phyloP scores from a whole-genome alignment of 2,888 invertebrate species.

The Pterostichus madidus region DNA sequence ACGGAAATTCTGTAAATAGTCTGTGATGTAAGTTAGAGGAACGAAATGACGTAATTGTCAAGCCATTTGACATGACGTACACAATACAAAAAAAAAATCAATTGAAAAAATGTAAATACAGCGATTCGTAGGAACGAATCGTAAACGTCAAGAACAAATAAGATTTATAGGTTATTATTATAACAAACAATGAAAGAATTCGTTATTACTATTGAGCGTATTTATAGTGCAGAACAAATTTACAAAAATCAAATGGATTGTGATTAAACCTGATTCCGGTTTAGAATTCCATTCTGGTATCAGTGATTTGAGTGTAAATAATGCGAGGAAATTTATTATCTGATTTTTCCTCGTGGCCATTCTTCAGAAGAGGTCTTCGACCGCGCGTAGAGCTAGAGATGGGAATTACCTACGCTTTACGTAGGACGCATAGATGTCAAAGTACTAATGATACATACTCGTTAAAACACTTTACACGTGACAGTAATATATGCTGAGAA shows the following conservation, averaged over 20 bases:
- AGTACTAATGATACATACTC: slow-evolving; percentile 46
- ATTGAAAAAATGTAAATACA: not conserved
- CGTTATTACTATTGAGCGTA: too few relatives aligned
- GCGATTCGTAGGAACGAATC: not conserved
- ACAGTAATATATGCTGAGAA: slow-evolving; percentile 5
- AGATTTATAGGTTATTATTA: slow-evolving; percentile 3
- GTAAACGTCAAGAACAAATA: slow-evolving; percentile 16
- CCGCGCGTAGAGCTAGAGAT: not conserved
- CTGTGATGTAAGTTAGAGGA: too few relatives aligned
- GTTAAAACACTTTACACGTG: slow-evolving; percentile 40
- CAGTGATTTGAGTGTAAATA: slow-evolving; percentile 5
- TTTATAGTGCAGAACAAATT: too few relatives aligned
- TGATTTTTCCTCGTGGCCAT: slow-evolving; percentile 19
- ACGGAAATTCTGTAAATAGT: too few relatives aligned
- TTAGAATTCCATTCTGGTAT: slow-evolving; percentile 22
- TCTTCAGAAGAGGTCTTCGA: slow-evolving; percentile 2
- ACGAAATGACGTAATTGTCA: too few relatives aligned
- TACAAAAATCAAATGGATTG: too few relatives aligned
- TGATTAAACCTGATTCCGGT: slow-evolving; percentile 14
- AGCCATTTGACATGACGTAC: too few relatives aligned
- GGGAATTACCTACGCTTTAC: slow-evolving; percentile 25
- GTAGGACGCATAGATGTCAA: slow-evolving; percentile 37
- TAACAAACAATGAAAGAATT: not conserved
- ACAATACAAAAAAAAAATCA: too few relatives aligned
- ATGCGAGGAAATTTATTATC: slow-evolving; percentile 32